phyloP scores from a whole-genome alignment of 2,113 vertebrate genomes.

The Porphyrio hochstetteri region DNA sequence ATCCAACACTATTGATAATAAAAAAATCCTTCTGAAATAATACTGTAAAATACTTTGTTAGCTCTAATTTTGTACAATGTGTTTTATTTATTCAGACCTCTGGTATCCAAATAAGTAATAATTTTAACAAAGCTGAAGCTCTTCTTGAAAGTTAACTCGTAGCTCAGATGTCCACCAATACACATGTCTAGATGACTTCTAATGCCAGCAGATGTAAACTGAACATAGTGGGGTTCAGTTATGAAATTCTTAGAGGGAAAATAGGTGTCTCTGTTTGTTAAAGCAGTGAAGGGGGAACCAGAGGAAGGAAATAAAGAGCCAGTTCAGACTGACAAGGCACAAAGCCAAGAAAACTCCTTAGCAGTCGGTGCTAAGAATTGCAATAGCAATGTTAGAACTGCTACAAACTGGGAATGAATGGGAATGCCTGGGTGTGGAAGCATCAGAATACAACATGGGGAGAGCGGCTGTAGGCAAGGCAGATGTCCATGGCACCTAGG shows the following conservation, averaged over 20 bases:
- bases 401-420: neutral
- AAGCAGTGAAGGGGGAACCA: neutral
- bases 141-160: neutral
- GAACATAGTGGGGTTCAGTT: neutral
- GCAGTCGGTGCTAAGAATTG: neutral
- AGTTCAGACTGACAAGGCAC: neutral
- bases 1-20: neutral
- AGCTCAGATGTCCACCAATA: neutral
- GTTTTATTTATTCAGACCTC: neutral
- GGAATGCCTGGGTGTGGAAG: neutral
- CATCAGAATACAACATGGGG: neutral
- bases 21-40: neutral
- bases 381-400: neutral
- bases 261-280: neutral
- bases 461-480: neutral
- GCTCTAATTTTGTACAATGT: neutral
- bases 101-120: neutral
- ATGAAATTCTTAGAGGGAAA: neutral
- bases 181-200: neutral
- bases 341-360: neutral
- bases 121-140: neutral
- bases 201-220: neutral
- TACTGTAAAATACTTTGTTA: neutral
- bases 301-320: neutral
- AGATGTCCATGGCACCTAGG: neutral